Evolutionary conservation across 2,113 vertebrate genomes (phyloP).

Genomic region (Ophiodon elongatus): DNA sequence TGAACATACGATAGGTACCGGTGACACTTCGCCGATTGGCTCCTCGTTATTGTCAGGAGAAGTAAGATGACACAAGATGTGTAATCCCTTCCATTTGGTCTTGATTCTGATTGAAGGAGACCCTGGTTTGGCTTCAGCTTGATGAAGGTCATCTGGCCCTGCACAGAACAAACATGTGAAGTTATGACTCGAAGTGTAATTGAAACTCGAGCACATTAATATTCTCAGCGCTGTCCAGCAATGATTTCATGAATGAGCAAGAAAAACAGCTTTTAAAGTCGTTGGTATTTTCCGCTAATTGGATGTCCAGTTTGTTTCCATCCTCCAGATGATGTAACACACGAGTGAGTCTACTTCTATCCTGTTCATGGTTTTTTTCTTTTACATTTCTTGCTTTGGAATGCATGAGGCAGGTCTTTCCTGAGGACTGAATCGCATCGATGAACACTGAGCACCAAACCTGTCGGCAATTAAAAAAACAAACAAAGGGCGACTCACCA

Average conservation of each 20-base stretch:
- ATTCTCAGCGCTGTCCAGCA: constrained; percentile 31
- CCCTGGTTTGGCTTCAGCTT: constrained; percentile 16
- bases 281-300: constrained; percentile 21
- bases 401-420: neutral
- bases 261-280: constrained; percentile 13
- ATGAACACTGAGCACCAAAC: constrained; percentile 9
- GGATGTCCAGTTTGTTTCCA: constrained; percentile 45
- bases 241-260: constrained; percentile 60
- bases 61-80: neutral
- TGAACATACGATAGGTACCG: neutral
- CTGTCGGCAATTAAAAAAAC: constrained; percentile 5
- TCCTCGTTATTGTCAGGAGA: neutral
- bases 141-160: constrained; percentile 45
- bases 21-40: neutral
- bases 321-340: constrained; percentile 19
- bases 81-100: constrained; percentile 31
- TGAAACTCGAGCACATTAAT: constrained; percentile 7
- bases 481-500: neutral
- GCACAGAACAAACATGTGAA: constrained; percentile 10
- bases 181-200: constrained; percentile 42
- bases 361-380: neutral
- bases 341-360: neutral
- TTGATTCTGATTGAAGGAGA: constrained; percentile 3
- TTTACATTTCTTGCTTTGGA: neutral
- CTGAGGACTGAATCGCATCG: constrained; percentile 1